These are phyloP conservation scores for Lepus europaeus DNA, from an alignment of 2,113 vertebrate species.

Conservation along the genomic window DNA sequence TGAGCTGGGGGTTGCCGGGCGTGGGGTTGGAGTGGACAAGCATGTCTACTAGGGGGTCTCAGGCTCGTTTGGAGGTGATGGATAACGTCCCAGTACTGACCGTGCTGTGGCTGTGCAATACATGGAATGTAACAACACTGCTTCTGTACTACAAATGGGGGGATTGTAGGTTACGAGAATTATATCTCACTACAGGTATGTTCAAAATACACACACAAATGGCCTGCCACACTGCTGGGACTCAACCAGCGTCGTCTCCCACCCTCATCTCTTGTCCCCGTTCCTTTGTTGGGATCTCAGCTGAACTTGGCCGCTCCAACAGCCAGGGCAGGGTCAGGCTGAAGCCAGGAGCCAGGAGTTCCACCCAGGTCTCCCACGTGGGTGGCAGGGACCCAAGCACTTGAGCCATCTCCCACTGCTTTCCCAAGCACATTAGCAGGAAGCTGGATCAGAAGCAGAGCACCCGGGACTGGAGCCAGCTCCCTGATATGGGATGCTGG, in stretches of 20 bases:
- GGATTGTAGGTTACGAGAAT: neutral
- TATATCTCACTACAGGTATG: neutral
- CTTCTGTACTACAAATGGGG: neutral
- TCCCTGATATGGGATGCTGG: too few species aligned
- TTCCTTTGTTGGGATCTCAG: rapidly evolving
- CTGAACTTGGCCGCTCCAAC: neutral
- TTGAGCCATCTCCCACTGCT: too few species aligned
- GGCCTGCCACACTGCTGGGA: rapidly evolving
- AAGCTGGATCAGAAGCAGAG: too few species aligned
- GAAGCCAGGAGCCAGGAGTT: too few species aligned
- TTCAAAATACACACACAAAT: neutral
- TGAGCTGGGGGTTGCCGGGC: neutral
- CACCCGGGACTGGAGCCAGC: too few species aligned
- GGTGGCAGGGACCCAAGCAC: too few species aligned
- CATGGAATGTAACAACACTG: neutral
- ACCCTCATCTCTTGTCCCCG: rapidly evolving
- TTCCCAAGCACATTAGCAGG: too few species aligned
- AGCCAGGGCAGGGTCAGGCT: too few species aligned
- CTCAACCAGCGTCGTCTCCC: neutral
- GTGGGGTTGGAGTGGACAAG: rapidly evolving
- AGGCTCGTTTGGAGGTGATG: neutral
- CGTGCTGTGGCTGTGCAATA: neutral
- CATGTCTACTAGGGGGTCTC: neutral
- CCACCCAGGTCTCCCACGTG: too few species aligned
- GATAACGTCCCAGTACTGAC: neutral